A percentile compares a stretch with the other conserved stretches of the same genome.
Evolutionary conservation across 1,140 invertebrate genomes (phyloP).

Genomic region (Heliconius nattereri): DNA sequence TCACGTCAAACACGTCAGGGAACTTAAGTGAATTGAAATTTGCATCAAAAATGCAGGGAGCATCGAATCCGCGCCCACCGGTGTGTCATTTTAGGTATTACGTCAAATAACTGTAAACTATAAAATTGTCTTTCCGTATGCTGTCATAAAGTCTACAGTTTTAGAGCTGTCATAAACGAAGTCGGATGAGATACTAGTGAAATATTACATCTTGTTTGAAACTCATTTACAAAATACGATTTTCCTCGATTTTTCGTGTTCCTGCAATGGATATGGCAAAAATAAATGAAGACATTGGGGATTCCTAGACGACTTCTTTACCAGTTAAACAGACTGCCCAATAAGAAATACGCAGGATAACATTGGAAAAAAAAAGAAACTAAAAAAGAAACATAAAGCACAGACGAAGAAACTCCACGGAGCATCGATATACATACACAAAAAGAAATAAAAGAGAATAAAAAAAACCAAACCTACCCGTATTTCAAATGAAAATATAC

Average conservation of each 20-base stretch:
- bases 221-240: conserved; percentile 9
- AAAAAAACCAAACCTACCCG: too few species aligned
- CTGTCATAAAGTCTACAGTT: conserved; percentile 7
- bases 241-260: not conserved
- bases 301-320: too few species aligned
- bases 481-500: not conserved
- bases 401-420: too few species aligned
- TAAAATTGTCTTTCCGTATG: conserved; percentile 21
- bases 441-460: too few species aligned
- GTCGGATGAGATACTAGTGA: conserved; percentile 11
- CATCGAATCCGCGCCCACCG: conserved; percentile 2
- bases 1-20: not conserved
- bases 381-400: too few species aligned
- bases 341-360: too few species aligned
- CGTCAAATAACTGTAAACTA: not conserved
- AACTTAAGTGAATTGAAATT: not conserved
- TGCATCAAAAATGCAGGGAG: conserved; percentile 8
- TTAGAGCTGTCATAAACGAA: conserved; percentile 16
- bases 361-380: too few species aligned
- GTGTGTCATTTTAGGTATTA: not conserved
- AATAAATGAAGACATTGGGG: too few species aligned
- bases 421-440: too few species aligned
- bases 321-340: too few species aligned
- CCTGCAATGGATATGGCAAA: too few species aligned
- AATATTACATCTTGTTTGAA: conserved; percentile 15